Evolutionary conservation across 2,113 vertebrate species (phyloP).

Genomic region (Chloebia gouldiae): DNA sequence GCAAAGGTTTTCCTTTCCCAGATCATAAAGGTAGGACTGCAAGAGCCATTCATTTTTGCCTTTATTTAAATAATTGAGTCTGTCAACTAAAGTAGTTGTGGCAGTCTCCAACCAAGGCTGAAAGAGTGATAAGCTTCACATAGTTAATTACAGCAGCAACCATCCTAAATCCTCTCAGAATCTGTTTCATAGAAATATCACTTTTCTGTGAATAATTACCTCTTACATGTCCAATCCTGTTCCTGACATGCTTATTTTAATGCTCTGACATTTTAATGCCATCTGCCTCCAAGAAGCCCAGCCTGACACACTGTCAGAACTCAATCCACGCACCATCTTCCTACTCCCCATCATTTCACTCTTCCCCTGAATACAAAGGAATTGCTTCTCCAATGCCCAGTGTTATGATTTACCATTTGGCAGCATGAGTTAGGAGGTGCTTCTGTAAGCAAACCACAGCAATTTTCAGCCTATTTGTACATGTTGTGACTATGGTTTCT

Average conservation of each 20-base stretch:
- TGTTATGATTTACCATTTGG: constrained; percentile 1
- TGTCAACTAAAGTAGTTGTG: neutral
- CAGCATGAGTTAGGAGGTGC: neutral
- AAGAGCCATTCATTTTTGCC: neutral
- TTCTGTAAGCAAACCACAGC: neutral
- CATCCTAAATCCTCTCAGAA: constrained; percentile 29
- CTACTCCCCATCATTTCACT: constrained; percentile 19
- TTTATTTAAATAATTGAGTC: constrained; percentile 26
- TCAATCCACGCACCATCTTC: neutral
- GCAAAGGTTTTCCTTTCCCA: neutral
- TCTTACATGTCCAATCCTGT: constrained; percentile 36
- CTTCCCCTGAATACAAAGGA: neutral
- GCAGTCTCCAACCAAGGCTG: neutral
- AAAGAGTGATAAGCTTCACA: constrained; percentile 6
- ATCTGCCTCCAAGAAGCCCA: neutral
- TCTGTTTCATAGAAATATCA: constrained; percentile 4
- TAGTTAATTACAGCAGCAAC: constrained; percentile 23
- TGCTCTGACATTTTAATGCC: constrained; percentile 42
- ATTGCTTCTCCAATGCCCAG: neutral
- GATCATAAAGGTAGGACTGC: neutral
- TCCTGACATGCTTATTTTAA: constrained; percentile 33
- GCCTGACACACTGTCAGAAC: neutral
- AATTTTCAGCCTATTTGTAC: neutral
- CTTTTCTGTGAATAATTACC: constrained; percentile 21
- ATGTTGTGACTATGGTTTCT: neutral